Evolutionary conservation across 2,888 invertebrate genomes (phyloP).

Genomic region (Chrysolina oricalcia): DNA sequence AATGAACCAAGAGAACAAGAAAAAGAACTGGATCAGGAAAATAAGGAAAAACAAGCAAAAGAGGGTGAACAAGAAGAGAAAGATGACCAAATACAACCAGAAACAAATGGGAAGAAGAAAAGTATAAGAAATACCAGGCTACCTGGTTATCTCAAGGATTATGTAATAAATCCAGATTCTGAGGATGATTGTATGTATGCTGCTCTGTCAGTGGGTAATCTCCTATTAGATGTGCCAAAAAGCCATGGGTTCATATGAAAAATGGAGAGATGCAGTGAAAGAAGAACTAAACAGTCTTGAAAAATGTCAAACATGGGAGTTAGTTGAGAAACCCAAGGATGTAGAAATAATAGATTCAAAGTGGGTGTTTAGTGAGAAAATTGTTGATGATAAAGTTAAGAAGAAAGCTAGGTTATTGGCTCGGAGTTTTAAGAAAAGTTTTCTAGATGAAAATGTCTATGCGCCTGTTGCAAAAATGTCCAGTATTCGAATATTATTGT

Average conservation of each 20-base stretch:
- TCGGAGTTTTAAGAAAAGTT: slow-evolving; percentile 45
- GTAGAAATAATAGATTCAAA: slow-evolving; percentile 50
- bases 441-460: slow-evolving; percentile 34
- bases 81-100: slow-evolving; percentile 27
- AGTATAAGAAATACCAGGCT: slow-evolving; percentile 34
- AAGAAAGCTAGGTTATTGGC: slow-evolving; percentile 50
- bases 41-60: slow-evolving; percentile 13
- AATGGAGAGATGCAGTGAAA: too few relatives aligned
- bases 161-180: slow-evolving; percentile 37
- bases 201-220: slow-evolving; percentile 36
- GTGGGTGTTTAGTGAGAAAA: slow-evolving; percentile 49
- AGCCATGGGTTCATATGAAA: too few relatives aligned
- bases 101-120: slow-evolving; percentile 31
- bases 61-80: slow-evolving; percentile 11
- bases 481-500: slow-evolving; percentile 45
- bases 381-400: slow-evolving; percentile 33
- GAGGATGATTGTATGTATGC: too few relatives aligned
- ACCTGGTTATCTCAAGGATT: slow-evolving; percentile 44
- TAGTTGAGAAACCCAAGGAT: slow-evolving; percentile 41
- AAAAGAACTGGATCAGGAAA: slow-evolving; percentile 10
- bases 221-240: too few relatives aligned
- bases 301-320: slow-evolving; percentile 53
- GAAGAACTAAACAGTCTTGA: too few relatives aligned
- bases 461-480: slow-evolving; percentile 49
- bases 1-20: slow-evolving; percentile 17